Conservation (phyloP, 2,888 invertebrate species). For the Idaea biselata region DNA sequence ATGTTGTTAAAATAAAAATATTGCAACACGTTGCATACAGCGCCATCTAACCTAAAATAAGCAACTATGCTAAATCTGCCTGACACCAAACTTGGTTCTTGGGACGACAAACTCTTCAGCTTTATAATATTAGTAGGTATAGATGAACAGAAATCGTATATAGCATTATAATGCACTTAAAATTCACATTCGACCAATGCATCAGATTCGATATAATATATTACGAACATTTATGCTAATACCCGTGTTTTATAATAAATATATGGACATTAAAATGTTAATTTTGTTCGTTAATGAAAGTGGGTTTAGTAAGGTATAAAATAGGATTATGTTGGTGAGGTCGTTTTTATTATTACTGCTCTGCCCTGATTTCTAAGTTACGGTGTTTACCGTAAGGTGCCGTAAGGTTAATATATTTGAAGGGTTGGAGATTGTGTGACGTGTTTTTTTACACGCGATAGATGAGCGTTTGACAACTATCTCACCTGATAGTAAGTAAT, state of each 20-base stretch:
- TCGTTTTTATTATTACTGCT: constrained; percentile 74
- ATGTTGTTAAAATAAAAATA: too few relatives aligned
- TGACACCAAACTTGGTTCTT: too few relatives aligned
- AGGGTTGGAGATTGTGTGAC: neutral
- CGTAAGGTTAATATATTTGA: neutral
- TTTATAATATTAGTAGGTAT: too few relatives aligned
- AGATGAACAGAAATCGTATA: too few relatives aligned
- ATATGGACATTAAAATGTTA: constrained; percentile 77
- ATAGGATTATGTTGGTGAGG: constrained; percentile 64
- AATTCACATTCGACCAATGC: neutral
- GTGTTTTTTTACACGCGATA: too few relatives aligned
- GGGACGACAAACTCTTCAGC: too few relatives aligned
- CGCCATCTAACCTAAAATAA: too few relatives aligned
- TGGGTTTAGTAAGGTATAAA: constrained; percentile 69
- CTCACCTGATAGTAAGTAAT: neutral
- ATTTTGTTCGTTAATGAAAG: constrained; percentile 74
- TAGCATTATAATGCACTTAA: neutral
- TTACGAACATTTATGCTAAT: constrained; percentile 59
- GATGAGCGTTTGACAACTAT: neutral
- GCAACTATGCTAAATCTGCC: too few relatives aligned
- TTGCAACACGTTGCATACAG: too few relatives aligned
- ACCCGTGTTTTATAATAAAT: constrained; percentile 42
- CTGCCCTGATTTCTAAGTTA: constrained; percentile 58
- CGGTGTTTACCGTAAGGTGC: constrained; percentile 15
- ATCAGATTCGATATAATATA: constrained; percentile 37